phyloP scores from a whole-genome alignment of 64 coral and sea anemone genomes.

The Stylophora pistillata region DNA sequence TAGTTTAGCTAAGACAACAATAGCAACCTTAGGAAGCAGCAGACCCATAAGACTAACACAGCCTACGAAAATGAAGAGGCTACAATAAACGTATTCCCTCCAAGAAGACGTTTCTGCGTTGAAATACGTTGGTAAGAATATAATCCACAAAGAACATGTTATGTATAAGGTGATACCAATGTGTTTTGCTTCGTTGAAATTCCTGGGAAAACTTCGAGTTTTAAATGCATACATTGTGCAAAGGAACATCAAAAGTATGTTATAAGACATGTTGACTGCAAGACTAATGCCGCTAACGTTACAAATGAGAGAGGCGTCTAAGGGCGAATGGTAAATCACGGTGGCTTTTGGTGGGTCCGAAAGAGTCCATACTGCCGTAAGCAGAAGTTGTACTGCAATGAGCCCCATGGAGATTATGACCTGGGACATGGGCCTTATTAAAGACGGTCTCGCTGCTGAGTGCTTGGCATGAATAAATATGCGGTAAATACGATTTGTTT shows the following conservation, averaged over 20 bases:
- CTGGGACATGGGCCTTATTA: constrained; percentile 81
- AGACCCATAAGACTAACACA: constrained; percentile 71
- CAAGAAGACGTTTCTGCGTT: constrained; percentile 49
- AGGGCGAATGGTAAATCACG: constrained; percentile 35
- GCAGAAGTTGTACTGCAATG: constrained; percentile 67
- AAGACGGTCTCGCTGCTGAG: constrained; percentile 64
- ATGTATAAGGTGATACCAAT: constrained; percentile 96
- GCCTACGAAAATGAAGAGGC: constrained; percentile 50
- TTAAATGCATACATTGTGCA: constrained; percentile 95
- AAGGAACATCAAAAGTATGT: constrained; percentile 66
- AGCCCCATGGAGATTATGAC: constrained; percentile 70
- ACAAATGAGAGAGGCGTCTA: constrained; percentile 54
- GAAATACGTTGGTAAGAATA: constrained; percentile 76
- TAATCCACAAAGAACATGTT: constrained; percentile 85
- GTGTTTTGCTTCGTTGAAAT: constrained; percentile 96
- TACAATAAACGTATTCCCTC: constrained; percentile 50
- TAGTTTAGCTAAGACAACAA: constrained; percentile 40
- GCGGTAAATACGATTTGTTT: constrained; percentile 87
- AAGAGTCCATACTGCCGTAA: constrained; percentile 65
- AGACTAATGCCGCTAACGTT: constrained; percentile 37
- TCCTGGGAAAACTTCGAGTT: constrained; percentile 86
- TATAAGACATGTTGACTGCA: constrained; percentile 76
- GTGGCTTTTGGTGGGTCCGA: constrained; percentile 69
- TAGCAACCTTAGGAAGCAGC: constrained; percentile 66
- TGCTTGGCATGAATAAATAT: constrained; percentile 80